These are phyloP conservation scores for Cephalotes varians DNA, from an alignment of 2,888 invertebrate genomes.

Conservation along the genomic window DNA sequence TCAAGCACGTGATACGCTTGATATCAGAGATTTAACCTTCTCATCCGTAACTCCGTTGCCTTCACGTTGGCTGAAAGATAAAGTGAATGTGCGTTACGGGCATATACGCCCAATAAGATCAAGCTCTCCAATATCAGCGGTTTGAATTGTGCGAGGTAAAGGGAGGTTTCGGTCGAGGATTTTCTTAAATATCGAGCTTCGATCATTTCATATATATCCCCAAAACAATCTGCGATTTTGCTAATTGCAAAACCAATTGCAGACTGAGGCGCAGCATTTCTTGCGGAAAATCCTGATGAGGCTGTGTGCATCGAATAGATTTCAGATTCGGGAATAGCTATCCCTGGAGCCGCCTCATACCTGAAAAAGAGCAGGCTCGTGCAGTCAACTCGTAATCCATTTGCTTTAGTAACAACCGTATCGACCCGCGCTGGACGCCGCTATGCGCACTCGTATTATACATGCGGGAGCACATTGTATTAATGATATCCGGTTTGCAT, in stretches of 20 bases:
- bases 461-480: slow-evolving; percentile 32
- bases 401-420: slow-evolving; percentile 74
- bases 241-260: neutral
- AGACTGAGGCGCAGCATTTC: neutral
- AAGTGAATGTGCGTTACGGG: neutral
- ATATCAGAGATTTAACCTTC: slow-evolving; percentile 47
- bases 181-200: neutral
- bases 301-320: neutral
- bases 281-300: neutral
- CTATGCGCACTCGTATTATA: slow-evolving; percentile 61
- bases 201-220: neutral
- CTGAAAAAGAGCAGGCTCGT: slow-evolving; percentile 65
- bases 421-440: slow-evolving; percentile 61
- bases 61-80: neutral
- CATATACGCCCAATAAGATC: slow-evolving; percentile 20
- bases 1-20: slow-evolving; percentile 35
- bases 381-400: slow-evolving; percentile 72
- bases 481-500: neutral
- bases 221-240: neutral
- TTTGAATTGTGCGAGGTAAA: neutral
- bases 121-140: neutral
- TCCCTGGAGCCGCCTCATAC: neutral
- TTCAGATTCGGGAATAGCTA: slow-evolving; percentile 7
- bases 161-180: neutral
- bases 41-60: slow-evolving; percentile 31